Evolutionary conservation across 2,888 invertebrate species (phyloP).

Genomic region (Eupithecia inturbata): DNA sequence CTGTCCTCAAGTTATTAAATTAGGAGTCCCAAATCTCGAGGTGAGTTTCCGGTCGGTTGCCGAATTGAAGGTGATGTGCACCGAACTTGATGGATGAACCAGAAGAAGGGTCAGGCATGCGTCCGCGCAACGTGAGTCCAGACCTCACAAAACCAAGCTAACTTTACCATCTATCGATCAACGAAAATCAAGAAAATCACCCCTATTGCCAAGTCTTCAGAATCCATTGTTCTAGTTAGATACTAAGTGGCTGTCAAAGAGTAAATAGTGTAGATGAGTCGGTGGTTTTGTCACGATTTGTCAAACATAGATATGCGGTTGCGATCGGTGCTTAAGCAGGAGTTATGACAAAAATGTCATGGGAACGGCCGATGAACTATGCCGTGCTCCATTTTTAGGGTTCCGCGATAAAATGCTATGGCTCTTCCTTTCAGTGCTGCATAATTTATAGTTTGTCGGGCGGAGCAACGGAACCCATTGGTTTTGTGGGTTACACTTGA

Average conservation of each 20-base stretch:
- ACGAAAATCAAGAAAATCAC: constrained; percentile 30
- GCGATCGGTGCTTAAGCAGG: constrained; percentile 62
- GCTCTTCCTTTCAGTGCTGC: constrained; percentile 28
- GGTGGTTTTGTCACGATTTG: constrained; percentile 83
- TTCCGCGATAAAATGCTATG: constrained; percentile 33
- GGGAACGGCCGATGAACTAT: constrained; percentile 71
- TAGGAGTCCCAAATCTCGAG: constrained; percentile 50
- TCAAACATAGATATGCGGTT: constrained; percentile 80
- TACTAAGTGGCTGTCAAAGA: constrained; percentile 28
- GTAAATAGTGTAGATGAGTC: constrained; percentile 68
- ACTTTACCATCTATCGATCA: constrained; percentile 44
- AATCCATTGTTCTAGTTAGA: constrained; percentile 44
- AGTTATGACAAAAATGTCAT: constrained; percentile 79
- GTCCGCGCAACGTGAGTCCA: constrained; percentile 71
- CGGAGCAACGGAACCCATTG: constrained; percentile 33
- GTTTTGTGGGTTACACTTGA: constrained; percentile 37
- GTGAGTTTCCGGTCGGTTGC: constrained; percentile 78
- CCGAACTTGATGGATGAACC: constrained; percentile 82
- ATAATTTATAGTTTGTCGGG: constrained; percentile 33
- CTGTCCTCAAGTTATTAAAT: constrained; percentile 51
- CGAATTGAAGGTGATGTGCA: constrained; percentile 76
- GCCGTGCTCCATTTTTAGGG: constrained; percentile 45
- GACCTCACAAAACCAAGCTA: constrained; percentile 59
- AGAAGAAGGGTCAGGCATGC: constrained; percentile 72
- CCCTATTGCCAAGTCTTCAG: constrained; percentile 50